Base-by-base conservation (phyloP, 64 coral and sea anemone genomes). In the Pachyseris speciosa region DNA sequence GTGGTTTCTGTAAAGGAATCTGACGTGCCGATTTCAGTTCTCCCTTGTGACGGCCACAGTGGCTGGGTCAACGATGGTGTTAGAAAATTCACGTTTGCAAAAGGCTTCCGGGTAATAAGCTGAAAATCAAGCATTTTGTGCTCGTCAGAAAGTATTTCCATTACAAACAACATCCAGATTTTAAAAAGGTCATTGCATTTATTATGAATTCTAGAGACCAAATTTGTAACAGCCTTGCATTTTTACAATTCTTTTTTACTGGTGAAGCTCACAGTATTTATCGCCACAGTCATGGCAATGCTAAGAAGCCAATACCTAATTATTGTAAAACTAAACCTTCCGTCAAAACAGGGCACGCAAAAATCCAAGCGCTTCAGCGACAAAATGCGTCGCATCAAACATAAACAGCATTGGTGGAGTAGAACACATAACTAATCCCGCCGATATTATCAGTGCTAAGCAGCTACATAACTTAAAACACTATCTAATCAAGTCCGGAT, bases 321-420 rank as follows among this genome's bases (percentile, higher is more conserved):
- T 87, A 87, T 72, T 87, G 84, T n/a, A 37, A 72, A 43, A 87
- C 67, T 11, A 87, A 72, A 27, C 84, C 84, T 26, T 87, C 84
- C 26, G 84, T 87, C 19, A n/a, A 37, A 72, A 42, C 11, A 70
- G 49, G 22, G 84, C 84, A 24, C 16, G 13, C 52, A 63, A 64
- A 39, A 41, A 85, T 33, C n/a, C 44, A 47, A 74, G 31, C 19
- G 4, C 3, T 17, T 57, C 37, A 5, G 28, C 28, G 9, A 48
- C 52, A 16, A 55, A 71, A 76, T 76, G n/a, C 20, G 49, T 76
- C 19, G 70, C 86, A 9, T 12, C 69, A 34, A 89, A 89, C 71
- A 63, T 76, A 59, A 50, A 76, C 17, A 71, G 75, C 50, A 75
- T 76, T 15, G 68, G 85, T 33, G 85, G 68, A 43, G 68, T 87